Percentiles rank a stretch among this genome's conserved stretches.
Conservation (phyloP, 1,140 invertebrate species). For the Microplitis mediator region DNA sequence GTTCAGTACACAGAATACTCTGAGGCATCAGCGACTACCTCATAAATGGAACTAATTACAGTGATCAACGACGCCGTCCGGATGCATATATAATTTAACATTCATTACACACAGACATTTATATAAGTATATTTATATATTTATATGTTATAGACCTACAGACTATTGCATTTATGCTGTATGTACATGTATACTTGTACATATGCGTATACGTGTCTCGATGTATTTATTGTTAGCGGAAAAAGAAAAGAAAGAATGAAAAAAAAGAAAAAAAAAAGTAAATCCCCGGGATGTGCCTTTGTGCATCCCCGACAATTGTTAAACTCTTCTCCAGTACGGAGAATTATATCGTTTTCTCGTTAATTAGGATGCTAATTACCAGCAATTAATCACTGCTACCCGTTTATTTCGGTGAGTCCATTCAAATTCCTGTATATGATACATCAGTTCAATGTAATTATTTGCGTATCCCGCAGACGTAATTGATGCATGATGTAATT, state of each 20-base stretch:
- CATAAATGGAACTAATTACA: conserved; percentile 49
- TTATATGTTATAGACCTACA: conserved; percentile 32
- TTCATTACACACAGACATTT: conserved; percentile 22
- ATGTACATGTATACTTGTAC: conserved; percentile 25
- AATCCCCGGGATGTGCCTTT: conserved; percentile 27
- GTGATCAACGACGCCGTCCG: conserved; percentile 40
- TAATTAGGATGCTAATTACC: conserved; percentile 28
- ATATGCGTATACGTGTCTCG: conserved; percentile 11
- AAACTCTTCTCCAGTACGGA: conserved; percentile 11
- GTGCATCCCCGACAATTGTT: conserved; percentile 25
- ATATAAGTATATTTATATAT: conserved; percentile 21
- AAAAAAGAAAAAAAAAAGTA: conserved; percentile 28
- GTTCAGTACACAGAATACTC: background rate
- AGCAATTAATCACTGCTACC: conserved; percentile 22
- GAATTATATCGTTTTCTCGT: conserved; percentile 33
- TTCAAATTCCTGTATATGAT: conserved; percentile 4
- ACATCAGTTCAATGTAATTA: background rate
- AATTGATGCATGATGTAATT: too few relatives aligned
- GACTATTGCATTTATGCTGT: conserved; percentile 16
- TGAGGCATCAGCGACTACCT: conserved; percentile 15
- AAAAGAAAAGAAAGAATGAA: conserved; percentile 16
- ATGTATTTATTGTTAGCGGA: conserved; percentile 23
- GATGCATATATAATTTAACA: conserved; percentile 44
- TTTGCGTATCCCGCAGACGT: background rate
- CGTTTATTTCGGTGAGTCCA: background rate